Percentiles rank a stretch among this genome's conserved stretches.
Conservation (phyloP, 1,140 invertebrate species). For the Caerostris extrusa region DNA sequence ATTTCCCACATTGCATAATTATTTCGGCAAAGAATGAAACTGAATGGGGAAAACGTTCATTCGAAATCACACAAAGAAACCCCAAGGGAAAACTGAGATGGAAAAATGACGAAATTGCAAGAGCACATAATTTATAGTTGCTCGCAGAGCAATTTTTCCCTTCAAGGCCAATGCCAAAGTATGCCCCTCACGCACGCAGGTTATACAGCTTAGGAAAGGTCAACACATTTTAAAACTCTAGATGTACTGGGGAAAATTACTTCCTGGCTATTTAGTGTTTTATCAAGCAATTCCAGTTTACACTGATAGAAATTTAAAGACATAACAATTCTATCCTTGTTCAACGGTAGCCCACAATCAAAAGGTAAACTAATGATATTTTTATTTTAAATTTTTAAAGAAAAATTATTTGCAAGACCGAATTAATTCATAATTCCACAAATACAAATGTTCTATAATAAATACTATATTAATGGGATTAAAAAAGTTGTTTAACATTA, state of each 20-base stretch:
- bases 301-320: not conserved
- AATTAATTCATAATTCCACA: no score
- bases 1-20: no score
- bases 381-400: no score
- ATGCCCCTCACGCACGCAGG: conserved; percentile 39
- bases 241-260: not conserved
- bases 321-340: not conserved
- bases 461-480: no score
- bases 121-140: conserved; percentile 14
- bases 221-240: conserved; percentile 31
- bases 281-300: conserved; percentile 1
- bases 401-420: no score
- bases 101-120: conserved; percentile 17
- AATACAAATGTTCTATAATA: no score
- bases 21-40: not conserved
- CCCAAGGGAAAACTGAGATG: not conserved
- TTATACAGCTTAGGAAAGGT: conserved; percentile 52
- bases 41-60: not conserved
- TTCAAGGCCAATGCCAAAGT: conserved; percentile 7
- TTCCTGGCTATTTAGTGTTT: conserved; percentile 27
- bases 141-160: not conserved
- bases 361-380: no score
- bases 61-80: not conserved
- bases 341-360: not conserved
- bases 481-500: no score